Conservation (phyloP, 2,113 vertebrate genomes). For the Cavia aperea region DNA sequence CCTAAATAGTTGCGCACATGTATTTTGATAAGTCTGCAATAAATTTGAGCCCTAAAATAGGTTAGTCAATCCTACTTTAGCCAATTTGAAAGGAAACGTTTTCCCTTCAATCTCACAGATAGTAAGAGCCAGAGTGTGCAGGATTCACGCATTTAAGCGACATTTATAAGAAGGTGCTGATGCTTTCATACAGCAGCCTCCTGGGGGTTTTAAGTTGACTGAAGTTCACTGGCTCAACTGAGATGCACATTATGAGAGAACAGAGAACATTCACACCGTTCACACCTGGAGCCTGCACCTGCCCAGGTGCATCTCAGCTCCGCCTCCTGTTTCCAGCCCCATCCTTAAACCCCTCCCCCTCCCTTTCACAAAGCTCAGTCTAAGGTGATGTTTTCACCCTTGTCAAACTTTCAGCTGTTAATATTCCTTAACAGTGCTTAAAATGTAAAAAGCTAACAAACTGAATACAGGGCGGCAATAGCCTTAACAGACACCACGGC, state of each 20-base stretch:
- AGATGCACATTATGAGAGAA: too few relatives aligned
- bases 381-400: not conserved
- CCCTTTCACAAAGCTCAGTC: not conserved
- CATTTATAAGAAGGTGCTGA: not conserved
- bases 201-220: not conserved
- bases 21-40: not conserved
- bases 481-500: not conserved
- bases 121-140: not conserved
- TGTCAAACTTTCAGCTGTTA: not conserved
- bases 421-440: constrained; percentile 5
- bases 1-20: not conserved
- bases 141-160: not conserved
- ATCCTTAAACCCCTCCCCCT: not conserved
- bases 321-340: not conserved
- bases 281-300: not conserved
- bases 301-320: not conserved
- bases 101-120: not conserved
- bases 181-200: not conserved
- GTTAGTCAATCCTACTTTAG: not conserved
- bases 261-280: too few relatives aligned
- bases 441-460: not conserved
- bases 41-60: not conserved
- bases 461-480: too few relatives aligned
- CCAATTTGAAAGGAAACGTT: not conserved
- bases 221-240: too few relatives aligned